Percentiles rank a stretch among this genome's conserved stretches.
phyloP scores from a whole-genome alignment of 2,888 invertebrate species.

The Anaspis maculata region DNA sequence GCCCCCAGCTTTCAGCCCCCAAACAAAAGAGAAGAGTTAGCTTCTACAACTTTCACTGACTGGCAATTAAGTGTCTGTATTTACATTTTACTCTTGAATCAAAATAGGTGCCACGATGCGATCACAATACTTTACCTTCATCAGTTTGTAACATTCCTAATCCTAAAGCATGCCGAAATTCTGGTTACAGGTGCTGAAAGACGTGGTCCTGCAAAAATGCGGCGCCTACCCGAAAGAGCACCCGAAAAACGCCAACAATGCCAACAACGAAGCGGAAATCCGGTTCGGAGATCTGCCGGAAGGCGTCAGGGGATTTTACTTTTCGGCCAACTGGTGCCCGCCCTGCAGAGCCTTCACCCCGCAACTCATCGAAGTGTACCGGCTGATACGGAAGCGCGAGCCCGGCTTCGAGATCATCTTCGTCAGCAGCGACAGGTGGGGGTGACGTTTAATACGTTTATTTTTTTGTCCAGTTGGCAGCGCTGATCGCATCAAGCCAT shows the following conservation, averaged over 20 bases:
- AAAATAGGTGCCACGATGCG: no score
- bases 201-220: slow-evolving; percentile 40
- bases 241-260: slow-evolving; percentile 18
- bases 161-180: no score
- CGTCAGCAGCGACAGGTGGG: slow-evolving; percentile 77
- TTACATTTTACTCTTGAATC: no score
- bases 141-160: no score
- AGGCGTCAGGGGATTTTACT: slow-evolving; percentile 70
- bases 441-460: no score
- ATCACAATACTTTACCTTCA: no score
- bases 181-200: slow-evolving; percentile 42
- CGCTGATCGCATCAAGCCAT: no score
- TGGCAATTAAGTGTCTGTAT: no score
- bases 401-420: slow-evolving; percentile 74
- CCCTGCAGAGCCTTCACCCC: slow-evolving; percentile 80
- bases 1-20: no score
- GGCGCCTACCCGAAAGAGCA: slow-evolving; percentile 34
- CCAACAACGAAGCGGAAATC: slow-evolving; percentile 19
- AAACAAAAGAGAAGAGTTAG: no score
- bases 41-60: no score
- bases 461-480: no score
- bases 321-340: slow-evolving; percentile 87
- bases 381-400: slow-evolving; percentile 58
- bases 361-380: slow-evolving; percentile 64
- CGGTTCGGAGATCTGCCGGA: slow-evolving; percentile 52